Base-by-base conservation (phyloP, 1,140 invertebrate species). In the Pogonus chalceus region DNA sequence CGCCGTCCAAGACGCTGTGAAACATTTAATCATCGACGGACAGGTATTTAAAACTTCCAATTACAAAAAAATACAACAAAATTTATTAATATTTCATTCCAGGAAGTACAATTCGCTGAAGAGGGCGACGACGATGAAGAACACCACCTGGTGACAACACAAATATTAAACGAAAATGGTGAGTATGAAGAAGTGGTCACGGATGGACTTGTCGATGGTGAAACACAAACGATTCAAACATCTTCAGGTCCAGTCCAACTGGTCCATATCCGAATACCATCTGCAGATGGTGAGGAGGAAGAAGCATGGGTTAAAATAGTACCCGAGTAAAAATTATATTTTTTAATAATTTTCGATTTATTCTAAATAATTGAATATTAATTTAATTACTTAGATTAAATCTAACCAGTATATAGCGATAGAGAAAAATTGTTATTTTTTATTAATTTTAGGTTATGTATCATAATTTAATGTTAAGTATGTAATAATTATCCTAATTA, bases 11-110 rank as follows among this genome's bases (percentile, higher is more conserved):
- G 71, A 69, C 61, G 58, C 57, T n/a, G 73, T 73, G 4, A 69
- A 76, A 55, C 74, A 76, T 62, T 69, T 79, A 4, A 75, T 78
- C 16, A 77, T 78, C 23, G 72, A 79, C 61, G 70, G 71, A 55
- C 69, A 75, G 64, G 74, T 77, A 64, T n/a, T n/a, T n/a, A 12
- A 20, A 26, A 53, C 35, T 46, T 22, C 9, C 22, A n/a, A 2
- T 46, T 7, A 46, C 39, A 46, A 7, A 7, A 46, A 46, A 20
- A 10, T 46, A 10, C 7, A 10, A 18, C 18, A 22, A 16, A 31
- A 37, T 14, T 43, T 7, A 22, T 14, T 20, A 23, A 24, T 53
- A 9, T 35, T 31, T 50, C 1, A 24, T 43, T 51, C 20, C 24
- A 61, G 58, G 64, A 66, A 52, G 61, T 69, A 3, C 64, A 58